Percentiles rank a stretch among this genome's conserved stretches.
Evolutionary conservation across 2,888 invertebrate genomes (phyloP).

Genomic region (Lasioglossum malachurum): DNA sequence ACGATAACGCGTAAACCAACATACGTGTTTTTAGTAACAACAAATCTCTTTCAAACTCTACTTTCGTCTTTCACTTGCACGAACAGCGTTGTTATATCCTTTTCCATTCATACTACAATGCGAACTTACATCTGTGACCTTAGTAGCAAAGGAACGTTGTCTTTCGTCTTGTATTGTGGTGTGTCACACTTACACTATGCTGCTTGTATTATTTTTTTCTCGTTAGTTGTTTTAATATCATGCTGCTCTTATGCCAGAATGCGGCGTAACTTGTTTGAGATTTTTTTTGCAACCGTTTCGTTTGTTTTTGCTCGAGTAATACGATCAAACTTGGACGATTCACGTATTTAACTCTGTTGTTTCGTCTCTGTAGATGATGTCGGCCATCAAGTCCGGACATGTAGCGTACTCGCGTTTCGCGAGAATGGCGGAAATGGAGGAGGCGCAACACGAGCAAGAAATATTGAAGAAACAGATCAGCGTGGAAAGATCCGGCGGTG

Average conservation of each 20-base stretch:
- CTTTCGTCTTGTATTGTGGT: background rate
- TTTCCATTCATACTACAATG: conserved; percentile 7
- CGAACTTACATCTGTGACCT: background rate
- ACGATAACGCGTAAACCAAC: background rate
- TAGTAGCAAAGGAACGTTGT: background rate
- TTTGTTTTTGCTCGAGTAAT: background rate
- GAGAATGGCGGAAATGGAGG: conserved; percentile 96
- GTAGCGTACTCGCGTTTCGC: conserved; percentile 98
- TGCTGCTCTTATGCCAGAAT: conserved; percentile 53
- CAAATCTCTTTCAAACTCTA: conserved; percentile 6
- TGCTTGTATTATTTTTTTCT: conserved; percentile 25
- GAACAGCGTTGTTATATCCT: conserved; percentile 12
- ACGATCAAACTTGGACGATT: background rate
- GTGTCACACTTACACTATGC: conserved; percentile 11
- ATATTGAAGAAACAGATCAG: conserved; percentile 91
- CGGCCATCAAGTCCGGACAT: conserved; percentile 98
- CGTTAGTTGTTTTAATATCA: conserved; percentile 38
- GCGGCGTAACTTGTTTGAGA: background rate
- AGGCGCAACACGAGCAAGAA: conserved; percentile 92
- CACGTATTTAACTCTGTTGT: background rate
- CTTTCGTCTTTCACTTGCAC: conserved; percentile 33
- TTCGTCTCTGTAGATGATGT: conserved; percentile 94
- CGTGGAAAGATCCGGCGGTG: conserved; percentile 98
- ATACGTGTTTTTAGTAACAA: conserved; percentile 22
- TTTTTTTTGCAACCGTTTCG: background rate